These are phyloP conservation scores for Xylota sylvarum DNA, from an alignment of 2,888 invertebrate species.

Conservation along the genomic window DNA sequence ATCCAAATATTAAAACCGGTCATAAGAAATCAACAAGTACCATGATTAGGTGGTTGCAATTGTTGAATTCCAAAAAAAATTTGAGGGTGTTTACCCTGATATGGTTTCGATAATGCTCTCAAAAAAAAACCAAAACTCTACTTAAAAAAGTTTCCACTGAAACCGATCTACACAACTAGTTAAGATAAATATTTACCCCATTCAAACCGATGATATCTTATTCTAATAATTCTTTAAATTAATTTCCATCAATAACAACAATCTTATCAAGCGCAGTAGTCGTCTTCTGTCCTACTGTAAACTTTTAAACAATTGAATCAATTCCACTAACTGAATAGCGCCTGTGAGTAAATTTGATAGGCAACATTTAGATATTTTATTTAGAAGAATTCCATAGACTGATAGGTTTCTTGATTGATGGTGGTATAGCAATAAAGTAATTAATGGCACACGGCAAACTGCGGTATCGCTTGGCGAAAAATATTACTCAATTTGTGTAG, in stretches of 20 bases:
- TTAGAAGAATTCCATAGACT: conserved; percentile 15
- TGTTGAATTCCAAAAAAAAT: background rate
- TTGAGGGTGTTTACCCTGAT: conserved; percentile 12
- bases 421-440: conserved; percentile 14
- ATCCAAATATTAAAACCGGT: conserved; percentile 14
- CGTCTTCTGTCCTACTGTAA: background rate
- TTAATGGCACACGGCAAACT: conserved; percentile 14
- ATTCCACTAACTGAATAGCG: conserved; percentile 40
- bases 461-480: background rate
- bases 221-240: conserved; percentile 10
- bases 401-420: conserved; percentile 25
- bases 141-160: conserved; percentile 34
- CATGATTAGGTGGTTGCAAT: conserved; percentile 36
- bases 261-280: conserved; percentile 29
- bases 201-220: conserved; percentile 24
- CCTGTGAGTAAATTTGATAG: conserved; percentile 22
- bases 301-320: conserved; percentile 33
- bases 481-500: background rate
- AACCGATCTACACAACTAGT: conserved; percentile 17
- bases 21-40: conserved; percentile 20
- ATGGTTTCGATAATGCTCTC: background rate
- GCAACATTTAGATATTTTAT: background rate
- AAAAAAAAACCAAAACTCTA: background rate
- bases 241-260: conserved; percentile 34
- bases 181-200: conserved; percentile 47